A percentile compares a stretch with the other conserved stretches of the same genome.
These are phyloP conservation scores for Sus cebifrons DNA, from an alignment of 2,797 vertebrate species.

Conservation along the genomic window DNA sequence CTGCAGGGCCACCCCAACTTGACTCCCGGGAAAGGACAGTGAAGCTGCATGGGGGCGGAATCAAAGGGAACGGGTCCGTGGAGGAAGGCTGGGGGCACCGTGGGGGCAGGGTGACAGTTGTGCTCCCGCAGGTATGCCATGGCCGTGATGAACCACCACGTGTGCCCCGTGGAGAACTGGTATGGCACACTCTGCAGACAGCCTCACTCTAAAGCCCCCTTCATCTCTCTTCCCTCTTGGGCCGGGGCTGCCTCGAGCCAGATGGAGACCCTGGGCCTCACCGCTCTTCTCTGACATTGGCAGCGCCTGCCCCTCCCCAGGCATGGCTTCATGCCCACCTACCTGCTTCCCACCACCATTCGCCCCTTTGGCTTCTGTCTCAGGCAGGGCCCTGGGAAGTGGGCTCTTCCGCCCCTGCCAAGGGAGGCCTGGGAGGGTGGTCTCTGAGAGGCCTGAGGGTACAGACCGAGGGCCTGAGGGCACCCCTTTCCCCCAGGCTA, in stretches of 20 bases:
- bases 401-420: background rate
- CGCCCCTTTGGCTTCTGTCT: conserved; percentile 59
- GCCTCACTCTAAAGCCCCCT: conserved; percentile 79
- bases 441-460: conserved; percentile 36
- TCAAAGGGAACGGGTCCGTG: background rate
- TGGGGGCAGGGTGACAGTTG: conserved; percentile 23
- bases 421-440: conserved; percentile 61
- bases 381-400: background rate
- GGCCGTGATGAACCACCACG: conserved; percentile 98
- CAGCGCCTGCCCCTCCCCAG: conserved; percentile 69
- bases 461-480: background rate
- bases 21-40: background rate
- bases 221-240: conserved; percentile 77
- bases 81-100: background rate
- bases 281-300: conserved; percentile 65
- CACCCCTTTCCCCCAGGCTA: conserved; percentile 42
- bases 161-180: conserved; percentile 98
- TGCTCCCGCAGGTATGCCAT: conserved; percentile 94
- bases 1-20: background rate
- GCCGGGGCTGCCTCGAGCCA: conserved; percentile 52
- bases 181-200: conserved; percentile 86
- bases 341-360: conserved; percentile 59
- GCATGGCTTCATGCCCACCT: conserved; percentile 60
- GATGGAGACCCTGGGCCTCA: conserved; percentile 61
- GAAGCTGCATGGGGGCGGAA: conserved; percentile 21